Percentiles rank a stretch among this genome's conserved stretches.
phyloP scores from a whole-genome alignment of 64 coral and sea anemone genomes.

The Dendrophyllia cribrosa region DNA sequence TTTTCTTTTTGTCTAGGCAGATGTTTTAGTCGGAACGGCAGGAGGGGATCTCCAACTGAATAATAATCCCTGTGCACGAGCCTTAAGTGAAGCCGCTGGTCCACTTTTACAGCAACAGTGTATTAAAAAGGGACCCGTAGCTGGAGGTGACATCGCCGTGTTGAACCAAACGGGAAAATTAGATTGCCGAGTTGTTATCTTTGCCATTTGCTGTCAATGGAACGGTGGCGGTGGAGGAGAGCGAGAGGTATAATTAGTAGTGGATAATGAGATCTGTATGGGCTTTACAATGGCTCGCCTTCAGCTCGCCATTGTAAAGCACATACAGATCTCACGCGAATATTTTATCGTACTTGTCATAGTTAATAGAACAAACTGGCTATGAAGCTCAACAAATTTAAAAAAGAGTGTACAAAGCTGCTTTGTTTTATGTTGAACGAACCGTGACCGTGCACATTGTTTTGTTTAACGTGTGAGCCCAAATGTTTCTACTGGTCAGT shows the following conservation, averaged over 20 bases:
- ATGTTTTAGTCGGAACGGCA: conserved; percentile 69
- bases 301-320: too few species aligned
- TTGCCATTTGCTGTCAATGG: conserved; percentile 39
- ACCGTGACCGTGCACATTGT: too few species aligned
- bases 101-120: conserved; percentile 75
- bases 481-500: too few species aligned
- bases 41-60: conserved; percentile 41
- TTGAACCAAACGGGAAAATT: conserved; percentile 46
- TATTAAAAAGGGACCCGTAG: conserved; percentile 19
- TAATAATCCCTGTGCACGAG: conserved; percentile 58
- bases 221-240: not conserved
- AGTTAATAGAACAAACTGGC: too few species aligned
- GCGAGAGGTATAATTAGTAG: conserved; percentile 17
- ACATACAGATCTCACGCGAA: too few species aligned
- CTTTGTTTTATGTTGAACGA: too few species aligned
- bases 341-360: too few species aligned
- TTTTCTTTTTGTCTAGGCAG: conserved; percentile 34
- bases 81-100: conserved; percentile 66
- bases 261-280: too few species aligned
- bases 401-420: too few species aligned
- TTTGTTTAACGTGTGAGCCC: too few species aligned
- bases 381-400: too few species aligned
- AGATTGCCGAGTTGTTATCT: conserved; percentile 63
- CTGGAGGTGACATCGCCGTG: conserved; percentile 34
- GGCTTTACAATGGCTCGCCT: too few species aligned